phyloP scores from a whole-genome alignment of 2,888 invertebrate species.

The Lasioglossum villosulum region DNA sequence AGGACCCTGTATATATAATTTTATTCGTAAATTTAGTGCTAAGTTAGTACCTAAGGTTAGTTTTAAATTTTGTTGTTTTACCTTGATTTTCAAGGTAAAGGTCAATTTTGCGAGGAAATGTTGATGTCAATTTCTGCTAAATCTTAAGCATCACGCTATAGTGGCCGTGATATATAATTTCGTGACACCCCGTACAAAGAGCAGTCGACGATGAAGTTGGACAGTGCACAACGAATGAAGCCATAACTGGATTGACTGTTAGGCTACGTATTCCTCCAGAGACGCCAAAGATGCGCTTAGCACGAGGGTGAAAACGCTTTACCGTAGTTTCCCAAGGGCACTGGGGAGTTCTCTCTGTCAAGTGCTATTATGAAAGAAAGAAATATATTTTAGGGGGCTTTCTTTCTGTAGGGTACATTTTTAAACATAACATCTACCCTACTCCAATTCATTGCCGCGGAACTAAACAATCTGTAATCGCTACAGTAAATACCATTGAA shows the following conservation, averaged over 20 bases:
- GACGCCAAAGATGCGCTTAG: conserved; percentile 45
- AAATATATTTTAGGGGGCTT: conserved; percentile 19
- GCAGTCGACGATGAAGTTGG: conserved; percentile 26
- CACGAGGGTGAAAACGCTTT: conserved; percentile 37
- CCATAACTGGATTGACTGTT: conserved; percentile 59
- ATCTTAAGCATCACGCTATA: too few species aligned
- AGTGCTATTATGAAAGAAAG: conserved; percentile 45
- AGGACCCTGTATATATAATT: too few species aligned
- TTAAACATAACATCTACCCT: neutral
- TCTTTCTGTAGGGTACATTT: neutral
- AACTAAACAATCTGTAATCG: neutral
- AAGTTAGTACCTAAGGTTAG: too few species aligned
- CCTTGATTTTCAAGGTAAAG: too few species aligned
- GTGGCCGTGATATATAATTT: too few species aligned
- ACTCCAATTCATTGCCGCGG: neutral
- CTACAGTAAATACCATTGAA: neutral
- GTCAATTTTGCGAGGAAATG: too few species aligned
- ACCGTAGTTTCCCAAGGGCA: conserved; percentile 40
- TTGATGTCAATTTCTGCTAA: too few species aligned
- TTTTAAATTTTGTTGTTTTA: too few species aligned
- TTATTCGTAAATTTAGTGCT: too few species aligned
- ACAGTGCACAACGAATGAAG: conserved; percentile 38
- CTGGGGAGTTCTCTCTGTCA: conserved; percentile 39
- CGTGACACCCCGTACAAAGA: too few species aligned
- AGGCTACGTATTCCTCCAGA: conserved; percentile 44